Base-by-base conservation (phyloP, 1,140 invertebrate genomes). In the Drosophila sulfurigaster region DNA sequence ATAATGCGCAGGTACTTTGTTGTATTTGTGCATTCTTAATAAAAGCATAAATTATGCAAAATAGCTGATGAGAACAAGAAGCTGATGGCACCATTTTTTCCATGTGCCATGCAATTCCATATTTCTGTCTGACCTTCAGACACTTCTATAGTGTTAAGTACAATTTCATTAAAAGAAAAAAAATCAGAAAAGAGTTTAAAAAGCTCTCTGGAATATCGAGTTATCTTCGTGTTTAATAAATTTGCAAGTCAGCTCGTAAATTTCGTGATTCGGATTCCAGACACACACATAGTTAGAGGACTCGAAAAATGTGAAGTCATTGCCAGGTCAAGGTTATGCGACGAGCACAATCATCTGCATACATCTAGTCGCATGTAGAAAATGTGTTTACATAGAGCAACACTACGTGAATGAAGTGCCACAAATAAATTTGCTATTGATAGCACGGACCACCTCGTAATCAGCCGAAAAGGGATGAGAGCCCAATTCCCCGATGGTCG, bases 231-330 rank as follows among this genome's bases (percentile, higher is more conserved):
- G 30, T 56, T 43, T 43, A 13, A 13, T 4, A 49, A 74, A 78
- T 80, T 81, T 81, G 82, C 78, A 85, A 68, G 81, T 85, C 82
- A 78, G 58, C 74, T 86, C 75, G 82, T 85, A 81, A 86, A 78
- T 74, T 75, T 71, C 48, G 72, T 72, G 80, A 75, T 82, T 78
- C 16, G 16, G 74, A 66, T 46, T 59, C 64, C 49, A 45, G 41
- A 51, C 20, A 58, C 54, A 65, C 51, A 13, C 35, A 5, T 32
- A 52, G 49, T 15, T 7, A 10, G 72, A 52, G 58, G 63, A 73
- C 66, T 81, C 51, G 35, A 45, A 45, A 74, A 80, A 70, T 81
- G 74, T 25, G 52, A 80, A 85, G 77, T 85, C 81, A 85, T 49
- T 65, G 81, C 54, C 41, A 64, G 81, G 81, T 85, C 81, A 83